Percentiles rank a stretch among this genome's conserved stretches.
phyloP scores from a whole-genome alignment of 2,113 vertebrate species.

The Macquaria australasica region DNA sequence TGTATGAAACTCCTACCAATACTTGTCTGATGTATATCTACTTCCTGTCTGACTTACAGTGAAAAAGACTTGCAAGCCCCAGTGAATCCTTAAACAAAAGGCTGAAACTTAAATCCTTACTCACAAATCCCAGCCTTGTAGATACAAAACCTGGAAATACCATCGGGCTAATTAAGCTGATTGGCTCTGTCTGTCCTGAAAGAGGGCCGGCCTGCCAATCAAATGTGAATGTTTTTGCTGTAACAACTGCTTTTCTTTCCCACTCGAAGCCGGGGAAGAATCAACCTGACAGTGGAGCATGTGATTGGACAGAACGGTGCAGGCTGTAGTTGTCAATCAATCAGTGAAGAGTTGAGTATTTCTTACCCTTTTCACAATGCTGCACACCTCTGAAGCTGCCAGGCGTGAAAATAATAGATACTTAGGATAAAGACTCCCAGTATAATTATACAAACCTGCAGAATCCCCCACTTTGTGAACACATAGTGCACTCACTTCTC shows the following conservation, averaged over 20 bases:
- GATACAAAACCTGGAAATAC: slow-evolving; percentile 75
- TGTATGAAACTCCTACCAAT: slow-evolving; percentile 34
- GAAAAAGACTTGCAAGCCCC: slow-evolving; percentile 50
- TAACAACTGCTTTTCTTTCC: slow-evolving; percentile 65
- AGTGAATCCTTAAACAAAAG: slow-evolving; percentile 68
- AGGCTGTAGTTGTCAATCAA: slow-evolving; percentile 81
- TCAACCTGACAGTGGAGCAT: slow-evolving; percentile 78
- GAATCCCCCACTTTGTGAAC: slow-evolving; percentile 60
- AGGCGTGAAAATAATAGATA: slow-evolving; percentile 81
- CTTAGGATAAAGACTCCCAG: slow-evolving; percentile 73
- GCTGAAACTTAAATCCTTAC: slow-evolving; percentile 68
- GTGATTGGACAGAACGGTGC: slow-evolving; percentile 78
- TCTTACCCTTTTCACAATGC: slow-evolving; percentile 66
- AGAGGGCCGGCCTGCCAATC: slow-evolving; percentile 77
- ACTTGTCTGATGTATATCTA: slow-evolving; percentile 51
- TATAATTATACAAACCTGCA: slow-evolving; percentile 76
- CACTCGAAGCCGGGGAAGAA: slow-evolving; percentile 65
- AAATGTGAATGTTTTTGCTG: slow-evolving; percentile 69
- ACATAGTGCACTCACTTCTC: slow-evolving; percentile 35
- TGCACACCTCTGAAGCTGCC: slow-evolving; percentile 59
- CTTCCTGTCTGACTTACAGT: slow-evolving; percentile 49
- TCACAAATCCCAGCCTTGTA: slow-evolving; percentile 75
- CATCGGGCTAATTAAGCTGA: slow-evolving; percentile 78
- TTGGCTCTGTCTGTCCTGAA: slow-evolving; percentile 77
- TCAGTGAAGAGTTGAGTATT: slow-evolving; percentile 74